A percentile compares a stretch with the other conserved stretches of the same genome.
Conservation (phyloP, 2,888 invertebrate species). For the Drosophila cyrtoloma region DNA sequence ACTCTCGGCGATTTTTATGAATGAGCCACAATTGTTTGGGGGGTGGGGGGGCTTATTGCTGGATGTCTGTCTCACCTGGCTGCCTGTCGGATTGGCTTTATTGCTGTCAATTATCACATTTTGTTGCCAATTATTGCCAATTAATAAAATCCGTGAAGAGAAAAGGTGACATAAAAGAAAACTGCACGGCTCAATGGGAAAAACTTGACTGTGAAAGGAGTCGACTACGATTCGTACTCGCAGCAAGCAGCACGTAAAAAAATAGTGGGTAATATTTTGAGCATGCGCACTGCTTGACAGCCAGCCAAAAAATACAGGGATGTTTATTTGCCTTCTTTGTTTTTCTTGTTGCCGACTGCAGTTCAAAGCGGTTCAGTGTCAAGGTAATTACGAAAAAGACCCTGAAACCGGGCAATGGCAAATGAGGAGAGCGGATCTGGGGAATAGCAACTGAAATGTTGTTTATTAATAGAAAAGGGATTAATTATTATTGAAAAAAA, state of each 20-base stretch:
- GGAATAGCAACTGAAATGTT: constrained; percentile 4
- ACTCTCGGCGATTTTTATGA: constrained; percentile 4
- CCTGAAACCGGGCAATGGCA: not conserved
- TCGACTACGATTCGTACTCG: constrained; percentile 2
- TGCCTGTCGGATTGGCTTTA: constrained; percentile 9
- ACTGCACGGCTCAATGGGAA: constrained; percentile 37
- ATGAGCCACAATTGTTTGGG: constrained; percentile 17
- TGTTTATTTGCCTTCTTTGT: not conserved
- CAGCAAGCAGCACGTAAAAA: constrained; percentile 23
- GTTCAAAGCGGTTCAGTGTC: constrained; percentile 68
- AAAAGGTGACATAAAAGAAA: constrained; percentile 20
- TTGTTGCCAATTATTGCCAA: constrained; percentile 57
- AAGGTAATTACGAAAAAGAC: constrained; percentile 60
- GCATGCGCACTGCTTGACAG: constrained; percentile 50
- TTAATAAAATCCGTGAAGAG: constrained; percentile 16
- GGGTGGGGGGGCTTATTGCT: not conserved
- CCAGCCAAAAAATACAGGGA: constrained; percentile 35
- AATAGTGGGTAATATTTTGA: constrained; percentile 50
- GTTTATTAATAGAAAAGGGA: constrained; percentile 15
- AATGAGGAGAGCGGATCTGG: not conserved
- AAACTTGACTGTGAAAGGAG: constrained; percentile 47
- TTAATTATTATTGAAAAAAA: constrained; percentile 4
- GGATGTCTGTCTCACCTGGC: constrained; percentile 53
- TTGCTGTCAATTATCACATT: constrained; percentile 55
- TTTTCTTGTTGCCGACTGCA: constrained; percentile 12